Percentiles rank a stretch among this genome's conserved stretches.
phyloP scores from a whole-genome alignment of 2,113 vertebrate genomes.

The Rafetus swinhoei region DNA sequence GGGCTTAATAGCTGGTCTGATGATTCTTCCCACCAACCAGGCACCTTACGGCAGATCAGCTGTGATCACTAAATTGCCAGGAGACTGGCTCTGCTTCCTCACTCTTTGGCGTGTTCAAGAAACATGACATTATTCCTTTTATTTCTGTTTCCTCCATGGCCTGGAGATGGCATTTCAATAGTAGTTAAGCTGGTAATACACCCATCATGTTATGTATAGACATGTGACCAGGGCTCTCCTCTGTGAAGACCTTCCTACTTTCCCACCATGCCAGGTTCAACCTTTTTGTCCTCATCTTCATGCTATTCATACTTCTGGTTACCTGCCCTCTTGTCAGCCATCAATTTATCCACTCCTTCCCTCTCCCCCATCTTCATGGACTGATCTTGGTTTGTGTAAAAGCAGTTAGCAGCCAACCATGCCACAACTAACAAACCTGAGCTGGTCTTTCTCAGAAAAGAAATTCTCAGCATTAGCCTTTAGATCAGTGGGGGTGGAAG shows the following conservation, averaged over 20 bases:
- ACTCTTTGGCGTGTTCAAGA: background rate
- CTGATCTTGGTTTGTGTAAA: accelerated
- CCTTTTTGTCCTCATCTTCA: background rate
- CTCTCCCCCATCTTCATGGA: accelerated
- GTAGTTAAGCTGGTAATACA: background rate
- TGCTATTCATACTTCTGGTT: background rate
- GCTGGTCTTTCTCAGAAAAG: background rate
- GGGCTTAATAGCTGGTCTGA: background rate
- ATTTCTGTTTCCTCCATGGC: background rate
- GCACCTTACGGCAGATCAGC: background rate
- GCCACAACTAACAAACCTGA: background rate
- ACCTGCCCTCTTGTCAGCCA: background rate
- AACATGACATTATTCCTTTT: background rate
- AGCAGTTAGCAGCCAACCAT: accelerated
- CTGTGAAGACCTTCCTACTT: background rate
- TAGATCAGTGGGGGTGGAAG: no score
- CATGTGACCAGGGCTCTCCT: no score
- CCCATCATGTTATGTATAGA: background rate
- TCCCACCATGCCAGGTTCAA: background rate
- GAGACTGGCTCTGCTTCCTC: background rate
- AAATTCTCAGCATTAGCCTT: background rate
- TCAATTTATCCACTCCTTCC: background rate
- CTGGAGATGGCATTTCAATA: background rate
- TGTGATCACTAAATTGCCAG: background rate
- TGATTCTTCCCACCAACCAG: background rate